Evolutionary conservation across 2,113 vertebrate genomes (phyloP).

Genomic region (Forbesichthys agassizii): DNA sequence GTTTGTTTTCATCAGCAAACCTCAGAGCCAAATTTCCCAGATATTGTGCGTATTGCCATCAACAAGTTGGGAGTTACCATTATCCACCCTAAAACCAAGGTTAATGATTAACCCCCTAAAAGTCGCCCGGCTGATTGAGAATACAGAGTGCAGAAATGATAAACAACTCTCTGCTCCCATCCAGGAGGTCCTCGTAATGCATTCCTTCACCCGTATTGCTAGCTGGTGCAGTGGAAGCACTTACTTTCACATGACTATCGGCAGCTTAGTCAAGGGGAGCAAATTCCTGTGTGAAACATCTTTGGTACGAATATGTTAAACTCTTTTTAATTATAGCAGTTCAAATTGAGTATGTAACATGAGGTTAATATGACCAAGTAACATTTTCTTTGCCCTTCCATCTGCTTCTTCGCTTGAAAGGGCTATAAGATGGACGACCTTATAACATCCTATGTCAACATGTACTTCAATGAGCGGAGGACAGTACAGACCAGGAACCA

Average conservation of each 20-base stretch:
- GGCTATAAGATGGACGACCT: constrained; percentile 99
- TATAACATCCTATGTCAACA: constrained; percentile 87
- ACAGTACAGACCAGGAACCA: constrained; percentile 70
- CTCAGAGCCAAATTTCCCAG: constrained; percentile 87
- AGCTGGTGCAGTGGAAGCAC: constrained; percentile 98
- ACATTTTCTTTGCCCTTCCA: not conserved
- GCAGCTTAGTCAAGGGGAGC: constrained; percentile 85
- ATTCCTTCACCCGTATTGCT: constrained; percentile 90
- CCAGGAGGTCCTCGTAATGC: constrained; percentile 85
- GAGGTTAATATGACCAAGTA: not conserved
- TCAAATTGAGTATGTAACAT: not conserved
- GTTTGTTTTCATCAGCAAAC: constrained; percentile 82
- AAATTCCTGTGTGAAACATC: constrained; percentile 96
- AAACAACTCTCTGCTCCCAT: constrained; percentile 7
- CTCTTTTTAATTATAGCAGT: not conserved
- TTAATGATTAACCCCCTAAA: constrained; percentile 32
- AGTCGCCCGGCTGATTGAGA: not conserved
- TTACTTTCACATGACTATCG: constrained; percentile 94
- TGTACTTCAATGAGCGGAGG: constrained; percentile 76
- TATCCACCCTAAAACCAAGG: constrained; percentile 95
- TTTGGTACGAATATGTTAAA: constrained; percentile 79
- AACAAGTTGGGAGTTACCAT: constrained; percentile 89
- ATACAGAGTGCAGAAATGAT: not conserved
- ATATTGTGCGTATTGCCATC: constrained; percentile 90
- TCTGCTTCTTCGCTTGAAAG: constrained; percentile 67